phyloP scores from a whole-genome alignment of 2,113 vertebrate species.

The Notarius quadriscutis region DNA sequence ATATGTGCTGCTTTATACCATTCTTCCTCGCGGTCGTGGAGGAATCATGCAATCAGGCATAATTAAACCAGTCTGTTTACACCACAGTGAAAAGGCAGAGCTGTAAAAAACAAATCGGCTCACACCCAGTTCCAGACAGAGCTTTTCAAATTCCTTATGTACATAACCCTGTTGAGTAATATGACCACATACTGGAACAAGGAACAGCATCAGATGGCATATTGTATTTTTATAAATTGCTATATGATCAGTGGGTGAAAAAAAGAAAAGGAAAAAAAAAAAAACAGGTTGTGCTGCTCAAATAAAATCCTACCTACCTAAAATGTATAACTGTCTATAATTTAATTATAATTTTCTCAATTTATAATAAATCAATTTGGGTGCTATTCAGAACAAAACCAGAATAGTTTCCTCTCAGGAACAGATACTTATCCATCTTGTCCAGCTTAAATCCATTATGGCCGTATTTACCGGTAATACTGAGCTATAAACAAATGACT shows the following conservation, averaged over 20 bases:
- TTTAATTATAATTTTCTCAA: neutral
- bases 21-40: too few relatives aligned
- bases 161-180: conserved; percentile 59
- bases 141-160: conserved; percentile 55
- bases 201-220: neutral
- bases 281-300: neutral
- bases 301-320: neutral
- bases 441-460: neutral
- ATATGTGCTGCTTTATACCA: neutral
- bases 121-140: conserved; percentile 56
- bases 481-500: neutral
- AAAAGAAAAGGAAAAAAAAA: neutral
- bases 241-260: neutral
- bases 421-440: neutral
- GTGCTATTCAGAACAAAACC: neutral
- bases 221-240: neutral
- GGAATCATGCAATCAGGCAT: neutral
- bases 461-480: neutral
- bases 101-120: conserved; percentile 55
- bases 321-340: neutral
- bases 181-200: conserved; percentile 50
- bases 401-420: neutral
- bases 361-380: neutral
- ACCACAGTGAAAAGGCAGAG: conserved; percentile 4
- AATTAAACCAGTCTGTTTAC: neutral